A percentile compares a stretch with the other conserved stretches of the same genome.
Evolutionary conservation across 1,140 invertebrate genomes (phyloP).

Genomic region (Heterodera schachtii): DNA sequence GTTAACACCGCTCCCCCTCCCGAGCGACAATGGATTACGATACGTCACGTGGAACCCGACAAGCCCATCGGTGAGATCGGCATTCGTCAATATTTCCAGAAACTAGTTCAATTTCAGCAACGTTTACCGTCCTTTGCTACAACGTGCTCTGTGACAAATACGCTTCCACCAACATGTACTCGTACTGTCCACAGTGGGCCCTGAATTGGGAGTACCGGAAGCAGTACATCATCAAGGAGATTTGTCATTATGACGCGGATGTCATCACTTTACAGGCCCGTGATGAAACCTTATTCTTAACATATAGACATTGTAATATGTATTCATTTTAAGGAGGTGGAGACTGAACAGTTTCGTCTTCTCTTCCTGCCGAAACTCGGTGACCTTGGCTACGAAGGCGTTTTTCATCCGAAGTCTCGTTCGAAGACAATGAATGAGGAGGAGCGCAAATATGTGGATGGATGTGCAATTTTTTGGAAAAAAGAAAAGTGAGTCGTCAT

Average conservation of each 20-base stretch:
- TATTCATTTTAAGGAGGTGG: constrained; percentile 80
- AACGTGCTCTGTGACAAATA: constrained; percentile 99
- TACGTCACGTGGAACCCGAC: constrained; percentile 81
- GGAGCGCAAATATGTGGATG: constrained; percentile 95
- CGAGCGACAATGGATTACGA: constrained; percentile 87
- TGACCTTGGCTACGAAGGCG: constrained; percentile 84
- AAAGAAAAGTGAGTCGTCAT: constrained; percentile 79
- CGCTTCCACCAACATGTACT: constrained; percentile 89
- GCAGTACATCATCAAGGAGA: constrained; percentile 95
- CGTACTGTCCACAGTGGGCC: constrained; percentile 94
- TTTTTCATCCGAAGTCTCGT: constrained; percentile 95
- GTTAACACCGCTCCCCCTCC: constrained; percentile 84
- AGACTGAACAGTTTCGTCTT: constrained; percentile 97
- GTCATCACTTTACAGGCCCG: constrained; percentile 86
- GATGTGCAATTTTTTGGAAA: constrained; percentile 94
- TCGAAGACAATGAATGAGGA: constrained; percentile 96
- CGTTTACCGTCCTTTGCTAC: constrained; percentile 96
- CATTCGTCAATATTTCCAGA: neutral
- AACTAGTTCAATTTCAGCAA: constrained; percentile 69
- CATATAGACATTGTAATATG: no score
- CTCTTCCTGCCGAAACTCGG: constrained; percentile 93
- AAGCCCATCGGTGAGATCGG: constrained; percentile 71
- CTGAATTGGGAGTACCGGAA: constrained; percentile 96
- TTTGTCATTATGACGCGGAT: constrained; percentile 91
- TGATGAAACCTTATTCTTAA: neutral